Conservation (phyloP, 1,140 invertebrate species). For the Heterodera carotae region DNA sequence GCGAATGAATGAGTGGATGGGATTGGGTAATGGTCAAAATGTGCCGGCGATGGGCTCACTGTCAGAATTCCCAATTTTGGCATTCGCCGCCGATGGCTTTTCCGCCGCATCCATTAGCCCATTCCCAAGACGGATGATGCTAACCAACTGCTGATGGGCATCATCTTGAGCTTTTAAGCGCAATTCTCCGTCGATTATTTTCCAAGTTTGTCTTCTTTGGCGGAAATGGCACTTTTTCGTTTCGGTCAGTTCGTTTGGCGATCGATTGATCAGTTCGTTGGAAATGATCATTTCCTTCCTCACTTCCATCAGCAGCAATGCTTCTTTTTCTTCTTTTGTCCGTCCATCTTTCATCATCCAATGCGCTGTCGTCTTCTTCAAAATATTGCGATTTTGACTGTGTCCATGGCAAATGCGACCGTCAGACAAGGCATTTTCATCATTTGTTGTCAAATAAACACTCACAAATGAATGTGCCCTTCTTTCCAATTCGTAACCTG, state of each 20-base stretch:
- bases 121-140: too few species aligned
- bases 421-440: neutral
- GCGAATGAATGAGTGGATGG: too few species aligned
- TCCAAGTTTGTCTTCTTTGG: neutral
- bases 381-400: conserved; percentile 20
- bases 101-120: neutral
- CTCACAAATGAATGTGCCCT: too few species aligned
- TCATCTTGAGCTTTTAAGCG: too few species aligned
- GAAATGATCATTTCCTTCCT: neutral
- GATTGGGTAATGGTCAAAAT: too few species aligned
- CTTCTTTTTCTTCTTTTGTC: neutral
- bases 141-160: too few species aligned
- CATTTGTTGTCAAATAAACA: too few species aligned
- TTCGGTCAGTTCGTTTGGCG: neutral
- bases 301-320: neutral
- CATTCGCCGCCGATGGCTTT: neutral
- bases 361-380: neutral
- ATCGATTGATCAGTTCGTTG: too few species aligned
- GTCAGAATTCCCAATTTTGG: too few species aligned
- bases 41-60: too few species aligned
- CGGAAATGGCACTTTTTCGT: neutral
- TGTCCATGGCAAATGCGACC: conserved; percentile 15
- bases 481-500: too few species aligned
- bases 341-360: neutral
- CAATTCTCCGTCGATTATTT: too few species aligned